Base-by-base conservation (phyloP, 2,888 invertebrate genomes). In the Parasteatoda lunata region DNA sequence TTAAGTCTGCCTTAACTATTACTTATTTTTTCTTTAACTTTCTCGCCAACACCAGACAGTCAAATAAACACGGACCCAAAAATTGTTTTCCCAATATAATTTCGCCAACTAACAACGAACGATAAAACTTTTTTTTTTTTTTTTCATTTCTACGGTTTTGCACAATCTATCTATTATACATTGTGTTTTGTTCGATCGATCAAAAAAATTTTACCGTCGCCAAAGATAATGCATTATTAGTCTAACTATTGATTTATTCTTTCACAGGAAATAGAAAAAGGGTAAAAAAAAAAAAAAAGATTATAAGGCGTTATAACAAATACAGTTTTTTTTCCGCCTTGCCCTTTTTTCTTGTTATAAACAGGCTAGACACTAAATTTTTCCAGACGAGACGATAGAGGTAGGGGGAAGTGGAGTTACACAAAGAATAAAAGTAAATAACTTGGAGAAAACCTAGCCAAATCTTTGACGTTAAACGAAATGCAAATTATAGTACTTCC, bases 1-100 rank as follows among this genome's bases (percentile, higher is more conserved):
- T 51, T 49, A 72, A 49, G 51, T 15, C 15, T n/a, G 5, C 30
- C 52, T 72, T 72, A 72, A 72, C 72, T 72, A 72, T 72, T 51
- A 68, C 68, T 51, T 7, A 72, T 51, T 72, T 51, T 51, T 51
- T n/a, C 51, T 51, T 72, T 51, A 30, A 30, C 30, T 72, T 48
- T n/a, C 11, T 49, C 51, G 49, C 51, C 5, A 48, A 49, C 52
- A 51, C 51, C 72, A 72, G 72, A 72, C 72, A n/a, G 69, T 8
- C 45, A 48, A 30, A 66, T 70, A 69, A n/a, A 77, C 59, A 77
- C 8, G 9, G 59, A n/a, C 11, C 4, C 11, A 30, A 59, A 59
- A n/a, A 59, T n/a, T n/a, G n/a, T n/a, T 59, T 59, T 59, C n/a
- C 59, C 59, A 59, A 59, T 59, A 59, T 59, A 59, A 59, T 59